Conservation (phyloP, 92 coral and sea anemone genomes). For the Virgularia gustaviana region DNA sequence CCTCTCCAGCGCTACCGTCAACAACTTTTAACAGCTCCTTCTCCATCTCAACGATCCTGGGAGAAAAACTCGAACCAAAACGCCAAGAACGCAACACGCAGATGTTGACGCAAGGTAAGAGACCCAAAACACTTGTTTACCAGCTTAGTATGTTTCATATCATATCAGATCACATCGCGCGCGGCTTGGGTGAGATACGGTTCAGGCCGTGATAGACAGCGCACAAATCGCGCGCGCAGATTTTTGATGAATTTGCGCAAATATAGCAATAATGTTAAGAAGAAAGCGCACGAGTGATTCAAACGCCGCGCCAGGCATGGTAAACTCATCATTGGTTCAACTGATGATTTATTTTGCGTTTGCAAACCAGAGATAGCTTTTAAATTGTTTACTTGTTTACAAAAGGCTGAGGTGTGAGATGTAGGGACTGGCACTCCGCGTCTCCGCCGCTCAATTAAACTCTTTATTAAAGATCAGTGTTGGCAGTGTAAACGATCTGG, state of each 20-base stretch:
- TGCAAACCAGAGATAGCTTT: constrained; percentile 23
- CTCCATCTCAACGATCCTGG: constrained; percentile 89
- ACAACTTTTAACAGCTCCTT: constrained; percentile 83
- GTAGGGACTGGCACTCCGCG: too few relatives aligned
- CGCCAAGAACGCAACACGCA: not conserved
- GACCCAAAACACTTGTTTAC: too few relatives aligned
- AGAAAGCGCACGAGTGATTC: too few relatives aligned
- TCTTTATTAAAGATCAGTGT: too few relatives aligned
- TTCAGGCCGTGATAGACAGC: not conserved
- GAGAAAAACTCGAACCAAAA: constrained; percentile 49
- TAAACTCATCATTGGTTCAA: too few relatives aligned
- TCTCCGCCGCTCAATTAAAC: too few relatives aligned
- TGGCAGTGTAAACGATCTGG: too few relatives aligned
- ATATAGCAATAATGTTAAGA: too few relatives aligned
- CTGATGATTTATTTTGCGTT: constrained; percentile 25
- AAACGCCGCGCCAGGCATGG: too few relatives aligned
- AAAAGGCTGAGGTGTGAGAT: constrained; percentile 13
- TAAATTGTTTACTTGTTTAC: constrained; percentile 35
- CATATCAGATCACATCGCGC: not conserved
- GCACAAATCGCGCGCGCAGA: too few relatives aligned
- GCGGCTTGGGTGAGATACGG: not conserved
- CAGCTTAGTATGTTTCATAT: not conserved
- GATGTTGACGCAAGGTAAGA: constrained; percentile 20
- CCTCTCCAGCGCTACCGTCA: constrained; percentile 32
- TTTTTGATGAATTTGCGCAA: too few relatives aligned